Percentiles rank a stretch among this genome's conserved stretches.
These are phyloP conservation scores for Gari tellinella DNA, from an alignment of 2,888 invertebrate genomes.

Conservation along the genomic window DNA sequence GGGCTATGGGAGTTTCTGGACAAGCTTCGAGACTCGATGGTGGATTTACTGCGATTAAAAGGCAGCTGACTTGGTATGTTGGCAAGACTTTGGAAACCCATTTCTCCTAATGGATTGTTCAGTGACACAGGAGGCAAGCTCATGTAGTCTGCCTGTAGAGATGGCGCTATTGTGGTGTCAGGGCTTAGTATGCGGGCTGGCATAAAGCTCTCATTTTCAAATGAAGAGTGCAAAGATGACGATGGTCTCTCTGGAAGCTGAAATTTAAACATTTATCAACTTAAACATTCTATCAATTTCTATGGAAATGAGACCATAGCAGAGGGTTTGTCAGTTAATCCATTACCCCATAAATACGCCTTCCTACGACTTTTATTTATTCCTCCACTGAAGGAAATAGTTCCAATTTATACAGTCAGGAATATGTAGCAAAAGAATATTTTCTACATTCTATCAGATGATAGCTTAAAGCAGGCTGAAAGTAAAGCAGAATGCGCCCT, in stretches of 20 bases:
- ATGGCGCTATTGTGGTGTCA: constrained; percentile 69
- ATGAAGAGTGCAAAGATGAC: constrained; percentile 81
- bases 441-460: too few relatives aligned
- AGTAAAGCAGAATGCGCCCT: too few relatives aligned
- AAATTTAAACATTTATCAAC: constrained; percentile 7
- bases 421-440: too few relatives aligned
- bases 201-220: constrained; percentile 83
- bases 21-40: constrained; percentile 60
- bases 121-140: constrained; percentile 66
- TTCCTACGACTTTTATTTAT: too few relatives aligned
- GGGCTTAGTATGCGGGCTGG: constrained; percentile 79
- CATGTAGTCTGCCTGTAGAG: constrained; percentile 67
- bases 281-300: neutral
- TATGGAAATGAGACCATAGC: too few relatives aligned
- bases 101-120: constrained; percentile 33
- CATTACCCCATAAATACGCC: too few relatives aligned
- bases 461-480: too few relatives aligned
- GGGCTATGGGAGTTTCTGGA: constrained; percentile 83
- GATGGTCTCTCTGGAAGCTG: constrained; percentile 59
- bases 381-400: too few relatives aligned
- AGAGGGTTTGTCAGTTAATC: too few relatives aligned
- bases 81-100: constrained; percentile 25
- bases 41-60: constrained; percentile 38
- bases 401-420: too few relatives aligned
- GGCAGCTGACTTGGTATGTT: constrained; percentile 30